Base-by-base conservation (phyloP, 2,113 vertebrate species). In the Apistogramma diplotaenia region DNA sequence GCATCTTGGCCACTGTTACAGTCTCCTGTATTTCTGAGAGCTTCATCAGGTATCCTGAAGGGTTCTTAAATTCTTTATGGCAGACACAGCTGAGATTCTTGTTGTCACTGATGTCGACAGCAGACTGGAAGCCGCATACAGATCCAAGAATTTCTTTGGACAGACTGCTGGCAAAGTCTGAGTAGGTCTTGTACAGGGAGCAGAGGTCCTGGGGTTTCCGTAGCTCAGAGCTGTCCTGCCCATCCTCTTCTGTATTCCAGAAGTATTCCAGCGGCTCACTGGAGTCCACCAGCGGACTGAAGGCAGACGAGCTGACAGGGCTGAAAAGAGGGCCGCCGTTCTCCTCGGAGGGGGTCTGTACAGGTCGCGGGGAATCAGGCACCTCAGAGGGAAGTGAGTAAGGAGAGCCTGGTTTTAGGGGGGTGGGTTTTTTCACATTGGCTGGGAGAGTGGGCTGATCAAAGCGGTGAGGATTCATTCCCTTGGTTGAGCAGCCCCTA, bases 391-490 rank as follows among this genome's bases (percentile, higher is more conserved):
- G 82, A 40, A 93, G 92, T 70, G 95, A 93, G 25, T 96, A 98
- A 0, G 97, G 97, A 57, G 95, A 96, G 46, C 97, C 97, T 16
- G 97, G 97, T 84, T 98, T 99, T 53, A 96, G 96, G 72, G 98
- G 97, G 59, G 97, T 99, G 77, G 98, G 98, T 78, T 99, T 99
- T 91, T 93, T 98, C 74, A 99, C 94, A 27, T 98, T 96, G 84
- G 97, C 97, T 78, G 98, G 97, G 60, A 99, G 97, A 84, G 92
- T 93, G 25, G 96, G 97, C 21, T 96, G 93, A 92, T 99, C 97
- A 93, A 96, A 98, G 83, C 95, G 96, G 81, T 98, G 98, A 91
- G 96, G 98, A 92, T 99, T 99, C 98, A 99, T 99, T 40, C 93
- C 79, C 58, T 91, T 94, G 70, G 90, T 91, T 67, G 95, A 96